Percentiles rank a stretch among this genome's conserved stretches.
phyloP scores from a whole-genome alignment of 2,113 vertebrate species.

The Sprattus sprattus region DNA sequence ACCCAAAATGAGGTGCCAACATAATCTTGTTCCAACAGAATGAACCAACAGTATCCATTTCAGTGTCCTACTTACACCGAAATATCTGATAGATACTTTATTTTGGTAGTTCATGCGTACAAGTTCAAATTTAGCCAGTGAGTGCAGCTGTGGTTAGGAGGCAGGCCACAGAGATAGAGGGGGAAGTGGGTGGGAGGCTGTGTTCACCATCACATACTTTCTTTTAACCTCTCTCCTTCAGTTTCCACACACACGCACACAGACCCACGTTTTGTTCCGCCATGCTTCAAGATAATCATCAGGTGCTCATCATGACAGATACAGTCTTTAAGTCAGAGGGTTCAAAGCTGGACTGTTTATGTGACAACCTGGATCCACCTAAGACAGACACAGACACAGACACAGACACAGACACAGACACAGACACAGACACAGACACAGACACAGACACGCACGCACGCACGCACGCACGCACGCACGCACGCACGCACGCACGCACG shows the following conservation, averaged over 20 bases:
- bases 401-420: too few relatives aligned
- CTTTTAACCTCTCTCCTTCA: not conserved
- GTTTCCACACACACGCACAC: not conserved
- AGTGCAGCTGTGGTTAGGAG: conserved; percentile 36
- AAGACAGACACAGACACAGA: not conserved
- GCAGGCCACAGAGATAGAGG: conserved; percentile 13
- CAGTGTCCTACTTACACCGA: not conserved
- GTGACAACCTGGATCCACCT: too few relatives aligned
- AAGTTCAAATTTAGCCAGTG: conserved; percentile 36
- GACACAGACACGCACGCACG: not conserved
- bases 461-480: not conserved
- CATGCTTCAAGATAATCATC: too few relatives aligned
- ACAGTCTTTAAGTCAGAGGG: too few relatives aligned
- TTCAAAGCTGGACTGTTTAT: too few relatives aligned
- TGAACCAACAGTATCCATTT: not conserved
- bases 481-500: not conserved
- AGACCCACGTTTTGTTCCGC: too few relatives aligned
- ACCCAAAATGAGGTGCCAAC: not conserved
- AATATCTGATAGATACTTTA: not conserved
- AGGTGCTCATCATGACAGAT: too few relatives aligned
- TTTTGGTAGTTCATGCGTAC: not conserved
- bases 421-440: not conserved
- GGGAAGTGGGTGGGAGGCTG: conserved; percentile 15
- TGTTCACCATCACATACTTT: not conserved
- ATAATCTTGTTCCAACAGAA: not conserved